Conservation (phyloP, 2,888 invertebrate species). For the Blera fallax region DNA sequence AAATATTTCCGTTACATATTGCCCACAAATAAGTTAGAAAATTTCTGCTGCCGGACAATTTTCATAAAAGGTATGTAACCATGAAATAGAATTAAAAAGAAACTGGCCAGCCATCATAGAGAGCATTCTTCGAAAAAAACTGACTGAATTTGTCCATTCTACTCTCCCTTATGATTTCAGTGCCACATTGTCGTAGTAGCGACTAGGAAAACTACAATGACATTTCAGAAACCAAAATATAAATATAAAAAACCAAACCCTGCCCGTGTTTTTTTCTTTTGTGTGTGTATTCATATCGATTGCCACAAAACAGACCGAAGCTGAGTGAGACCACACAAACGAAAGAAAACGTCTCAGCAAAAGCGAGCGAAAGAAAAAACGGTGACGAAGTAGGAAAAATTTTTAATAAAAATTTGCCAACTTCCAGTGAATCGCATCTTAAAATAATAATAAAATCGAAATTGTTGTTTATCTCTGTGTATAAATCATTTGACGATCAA, state of each 20-base stretch:
- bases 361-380: conserved; percentile 35
- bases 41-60: too few species aligned
- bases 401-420: conserved; percentile 53
- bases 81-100: too few species aligned
- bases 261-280: conserved; percentile 13
- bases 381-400: conserved; percentile 58
- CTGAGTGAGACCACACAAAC: conserved; percentile 31
- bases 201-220: conserved; percentile 38
- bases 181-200: background rate
- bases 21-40: too few species aligned
- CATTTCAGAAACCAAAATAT: conserved; percentile 30
- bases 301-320: conserved; percentile 60
- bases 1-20: too few species aligned
- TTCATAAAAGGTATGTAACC: too few species aligned
- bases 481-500: conserved; percentile 6
- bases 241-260: conserved; percentile 33
- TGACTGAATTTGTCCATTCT: background rate
- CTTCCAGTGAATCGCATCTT: conserved; percentile 21
- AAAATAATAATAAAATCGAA: conserved; percentile 19
- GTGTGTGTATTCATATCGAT: conserved; percentile 66
- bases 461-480: conserved; percentile 19
- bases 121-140: too few species aligned
- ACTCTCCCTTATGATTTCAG: background rate
- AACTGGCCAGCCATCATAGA: too few species aligned
- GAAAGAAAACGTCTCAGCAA: conserved; percentile 35